phyloP scores from a whole-genome alignment of 2,113 vertebrate genomes.

The Paramormyrops kingsleyae region DNA sequence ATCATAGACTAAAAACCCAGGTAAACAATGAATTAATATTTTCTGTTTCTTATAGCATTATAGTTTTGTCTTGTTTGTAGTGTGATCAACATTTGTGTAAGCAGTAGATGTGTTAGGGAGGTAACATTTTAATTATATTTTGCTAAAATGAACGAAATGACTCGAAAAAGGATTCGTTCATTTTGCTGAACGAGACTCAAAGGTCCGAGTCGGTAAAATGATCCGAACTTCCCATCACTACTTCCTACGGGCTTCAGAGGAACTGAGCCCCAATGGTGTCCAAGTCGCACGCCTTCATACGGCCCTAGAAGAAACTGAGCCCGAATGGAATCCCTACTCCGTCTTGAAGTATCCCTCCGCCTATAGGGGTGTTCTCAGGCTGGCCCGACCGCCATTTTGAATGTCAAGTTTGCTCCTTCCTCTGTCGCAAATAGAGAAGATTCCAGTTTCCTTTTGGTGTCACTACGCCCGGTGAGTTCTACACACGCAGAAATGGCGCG shows the following conservation, averaged over 20 bases:
- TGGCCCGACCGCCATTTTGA: constrained; percentile 90
- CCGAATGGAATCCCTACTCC: neutral
- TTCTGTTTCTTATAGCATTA: too few relatives aligned
- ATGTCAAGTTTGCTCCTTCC: constrained; percentile 83
- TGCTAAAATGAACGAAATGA: too few relatives aligned
- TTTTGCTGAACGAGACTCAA: too few relatives aligned
- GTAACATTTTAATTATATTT: too few relatives aligned
- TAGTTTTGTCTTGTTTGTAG: too few relatives aligned
- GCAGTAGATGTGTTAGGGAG: too few relatives aligned
- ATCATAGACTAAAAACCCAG: too few relatives aligned
- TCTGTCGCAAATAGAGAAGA: constrained; percentile 75
- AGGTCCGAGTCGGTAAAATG: too few relatives aligned
- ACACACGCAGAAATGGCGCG: neutral
- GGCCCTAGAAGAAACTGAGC: neutral
- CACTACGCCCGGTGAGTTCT: constrained; percentile 75
- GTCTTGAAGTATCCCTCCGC: constrained; percentile 73
- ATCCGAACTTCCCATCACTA: too few relatives aligned
- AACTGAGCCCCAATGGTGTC: neutral
- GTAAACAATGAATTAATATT: too few relatives aligned
- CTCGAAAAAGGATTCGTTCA: too few relatives aligned
- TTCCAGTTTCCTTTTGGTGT: constrained; percentile 73
- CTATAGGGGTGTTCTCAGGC: constrained; percentile 82
- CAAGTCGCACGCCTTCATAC: neutral
- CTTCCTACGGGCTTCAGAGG: neutral
- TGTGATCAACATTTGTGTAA: too few relatives aligned